phyloP scores from a whole-genome alignment of 2,113 vertebrate genomes.

The Labeo catla region DNA sequence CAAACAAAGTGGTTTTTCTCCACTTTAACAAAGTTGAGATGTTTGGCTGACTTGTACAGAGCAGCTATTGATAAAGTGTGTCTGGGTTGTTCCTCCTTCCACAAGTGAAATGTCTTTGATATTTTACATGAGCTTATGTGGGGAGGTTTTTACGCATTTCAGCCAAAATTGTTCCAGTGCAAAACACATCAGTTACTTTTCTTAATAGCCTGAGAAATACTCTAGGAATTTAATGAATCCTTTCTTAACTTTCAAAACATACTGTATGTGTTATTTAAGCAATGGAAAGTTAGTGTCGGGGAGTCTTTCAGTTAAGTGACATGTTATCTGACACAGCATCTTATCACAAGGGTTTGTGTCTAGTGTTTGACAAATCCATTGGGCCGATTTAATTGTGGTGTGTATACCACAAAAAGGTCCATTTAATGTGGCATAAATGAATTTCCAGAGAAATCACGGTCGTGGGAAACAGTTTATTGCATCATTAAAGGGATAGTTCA shows the following conservation, averaged over 20 bases:
- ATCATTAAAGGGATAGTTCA: background rate
- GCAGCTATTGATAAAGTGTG: constrained; percentile 34
- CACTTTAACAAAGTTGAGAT: constrained; percentile 22
- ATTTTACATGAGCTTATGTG: constrained; percentile 43
- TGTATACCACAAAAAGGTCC: background rate
- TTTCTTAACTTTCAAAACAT: constrained; percentile 26
- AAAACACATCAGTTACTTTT: constrained; percentile 16
- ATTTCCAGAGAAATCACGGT: background rate
- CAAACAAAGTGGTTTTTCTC: constrained; percentile 15
- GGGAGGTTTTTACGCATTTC: constrained; percentile 37
- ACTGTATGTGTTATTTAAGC: background rate
- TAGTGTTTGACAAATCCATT: background rate
- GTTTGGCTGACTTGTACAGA: constrained; percentile 22
- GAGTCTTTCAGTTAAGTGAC: background rate
- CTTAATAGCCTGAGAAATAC: constrained; percentile 7
- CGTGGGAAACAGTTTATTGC: background rate
- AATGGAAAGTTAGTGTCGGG: background rate
- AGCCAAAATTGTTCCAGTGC: constrained; percentile 19
- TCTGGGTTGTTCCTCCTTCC: constrained; percentile 13
- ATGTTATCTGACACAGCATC: background rate
- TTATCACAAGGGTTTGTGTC: constrained; percentile 19
- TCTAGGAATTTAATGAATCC: constrained; percentile 34
- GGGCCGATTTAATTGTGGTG: background rate
- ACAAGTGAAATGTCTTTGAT: constrained; percentile 37
- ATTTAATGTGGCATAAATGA: background rate